Evolutionary conservation across 2,797 vertebrate species (phyloP), one percentile per base, ranked within the genome.

Genomic region (Florisuga fusca): DNA sequence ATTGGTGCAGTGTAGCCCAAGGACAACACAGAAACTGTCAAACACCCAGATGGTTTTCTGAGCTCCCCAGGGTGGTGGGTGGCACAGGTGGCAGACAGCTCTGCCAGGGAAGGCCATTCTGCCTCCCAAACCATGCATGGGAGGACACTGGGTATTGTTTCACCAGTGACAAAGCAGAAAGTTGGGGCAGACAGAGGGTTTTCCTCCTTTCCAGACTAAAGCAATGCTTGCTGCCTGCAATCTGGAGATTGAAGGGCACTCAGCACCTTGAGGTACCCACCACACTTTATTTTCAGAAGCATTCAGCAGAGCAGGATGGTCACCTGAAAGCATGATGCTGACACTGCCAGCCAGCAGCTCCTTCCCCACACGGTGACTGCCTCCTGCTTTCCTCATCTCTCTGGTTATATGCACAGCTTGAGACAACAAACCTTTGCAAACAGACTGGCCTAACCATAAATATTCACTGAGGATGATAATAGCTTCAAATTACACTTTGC

Each of bases 111-210:
- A 55, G 46, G 25, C 27, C 0, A 1, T 46, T 75, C 51, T 0
- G 6, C 0, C 0, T 33, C 48, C 38, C 57, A 41, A 46, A 53
- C 50, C 2, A 0, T 14, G 72, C 67, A 19, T 0, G 0, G 64
- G 17, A 50, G 50, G 34, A 57, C 68, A 15, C 9, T 2, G 2
- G 66, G 14, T 1, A 19, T 14, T 4, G 3, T 38, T 59, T 59
- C 78, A 36, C 11, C 0, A 3, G 58, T 12, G 43, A 14, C 74
- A 76, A 34, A 71, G 80, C 48, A 77, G 66, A 75, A 67, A 45
- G 54, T 16, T 1, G 5, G 21, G 25, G 62, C 46, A 78, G 61
- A 11, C 2, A 2, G 64, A 26, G 33, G 5, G 55, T 5, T 33
- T 23, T 64, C 8, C n/a, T 34, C 33, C 59, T 15, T 48, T 23